Base-by-base conservation (phyloP, 2,888 invertebrate genomes). In the Pachycephus smyrnensis region DNA sequence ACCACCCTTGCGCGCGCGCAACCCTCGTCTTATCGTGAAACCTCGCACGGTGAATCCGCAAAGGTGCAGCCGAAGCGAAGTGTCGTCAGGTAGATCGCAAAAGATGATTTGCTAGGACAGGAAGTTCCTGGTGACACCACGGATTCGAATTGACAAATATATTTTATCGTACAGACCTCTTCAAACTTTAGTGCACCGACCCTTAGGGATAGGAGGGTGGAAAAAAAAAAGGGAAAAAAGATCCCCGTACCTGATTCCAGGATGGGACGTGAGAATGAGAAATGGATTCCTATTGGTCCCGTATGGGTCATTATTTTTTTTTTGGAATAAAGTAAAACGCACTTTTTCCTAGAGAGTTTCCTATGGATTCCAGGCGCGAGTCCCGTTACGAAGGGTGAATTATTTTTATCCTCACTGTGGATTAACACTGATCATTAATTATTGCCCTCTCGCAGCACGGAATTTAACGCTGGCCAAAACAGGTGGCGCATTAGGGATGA, bases 1-100 rank as follows among this genome's bases (percentile, higher is more conserved):
- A 82, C 81, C 82, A 80, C 75, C 75, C 69, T 80, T 83, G 83
- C 82, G 85, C 87, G 83, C 80, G 83, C 82, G 80, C 35, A 68
- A 69, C 55, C 71, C 55, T 32, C 36, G 71, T 36, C 76, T 68
- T 71, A 40, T 55, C 33, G 11, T 12, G 55, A 69, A 73, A 15
- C 77, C 37, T 9, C 55, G 55, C 55, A 55, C 55, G 55, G 23
- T 55, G 55, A 55, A 55, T 55, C 55, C 55, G 55, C 55, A 55
- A 55, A 55, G 23, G 23, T 55, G 55, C 55, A 55, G 23, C 23
- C 0, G 23, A 55, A 55, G 23, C 23, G 9, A 55, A 23, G 55
- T 55, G 55, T 55, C 55, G 23, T 23, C 23, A 9, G 55, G 9
- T 55, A 9, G 9, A 23, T 23, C 23, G 2, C 55, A 1, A 23